A percentile compares a stretch with the other conserved stretches of the same genome.
These are phyloP conservation scores for Cyanoramphus novaezelandiae DNA, from an alignment of 2,113 vertebrate genomes.

Conservation along the genomic window DNA sequence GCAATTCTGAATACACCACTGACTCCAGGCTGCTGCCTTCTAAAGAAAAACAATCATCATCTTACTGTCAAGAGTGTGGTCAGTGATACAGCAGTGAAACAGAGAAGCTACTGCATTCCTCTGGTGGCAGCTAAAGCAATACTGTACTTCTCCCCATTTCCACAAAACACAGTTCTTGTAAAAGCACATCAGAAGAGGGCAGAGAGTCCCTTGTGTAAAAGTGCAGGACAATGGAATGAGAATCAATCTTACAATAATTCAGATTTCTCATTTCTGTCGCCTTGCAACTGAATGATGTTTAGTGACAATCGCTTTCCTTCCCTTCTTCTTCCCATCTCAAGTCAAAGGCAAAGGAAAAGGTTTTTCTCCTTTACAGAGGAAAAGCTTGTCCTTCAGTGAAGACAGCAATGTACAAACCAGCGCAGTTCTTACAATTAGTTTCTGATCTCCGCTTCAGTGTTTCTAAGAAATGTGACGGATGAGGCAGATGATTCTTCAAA, in stretches of 20 bases:
- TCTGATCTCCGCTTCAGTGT: background rate
- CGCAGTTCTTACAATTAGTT: background rate
- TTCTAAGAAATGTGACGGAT: background rate
- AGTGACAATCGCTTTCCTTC: background rate
- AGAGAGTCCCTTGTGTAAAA: background rate
- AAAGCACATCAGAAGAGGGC: background rate
- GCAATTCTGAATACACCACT: conserved; percentile 80
- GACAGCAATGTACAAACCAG: too few relatives aligned
- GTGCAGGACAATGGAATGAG: background rate
- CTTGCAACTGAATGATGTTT: background rate
- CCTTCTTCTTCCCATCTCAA: background rate
- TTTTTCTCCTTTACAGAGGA: background rate
- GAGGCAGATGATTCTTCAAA: background rate
- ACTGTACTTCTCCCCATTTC: background rate
- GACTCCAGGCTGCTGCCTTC: conserved; percentile 78
- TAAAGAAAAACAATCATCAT: conserved; percentile 27
- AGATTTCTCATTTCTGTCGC: background rate
- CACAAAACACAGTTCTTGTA: background rate
- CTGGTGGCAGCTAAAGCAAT: background rate
- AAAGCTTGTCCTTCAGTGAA: background rate
- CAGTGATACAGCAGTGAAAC: rapidly evolving
- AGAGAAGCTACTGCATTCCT: background rate
- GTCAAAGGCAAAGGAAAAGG: background rate
- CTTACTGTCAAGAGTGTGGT: background rate
- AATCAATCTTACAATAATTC: background rate